Conservation (phyloP, 2,888 invertebrate genomes). For the Archaeoteleia sp. region DNA sequence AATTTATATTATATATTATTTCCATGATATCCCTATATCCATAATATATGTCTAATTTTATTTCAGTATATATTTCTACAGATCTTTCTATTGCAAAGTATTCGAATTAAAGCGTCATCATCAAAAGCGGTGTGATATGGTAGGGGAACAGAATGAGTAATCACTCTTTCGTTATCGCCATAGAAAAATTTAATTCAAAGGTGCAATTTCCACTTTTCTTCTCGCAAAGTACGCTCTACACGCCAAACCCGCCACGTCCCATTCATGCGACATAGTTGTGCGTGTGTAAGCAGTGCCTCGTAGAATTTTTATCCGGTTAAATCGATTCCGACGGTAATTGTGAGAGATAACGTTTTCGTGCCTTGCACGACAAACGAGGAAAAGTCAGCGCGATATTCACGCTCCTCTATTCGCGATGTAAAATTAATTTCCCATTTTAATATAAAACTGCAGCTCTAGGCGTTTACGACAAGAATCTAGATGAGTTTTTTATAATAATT, state of each 20-base stretch:
- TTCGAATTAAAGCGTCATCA: too few species aligned
- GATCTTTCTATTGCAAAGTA: too few species aligned
- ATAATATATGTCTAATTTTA: too few species aligned
- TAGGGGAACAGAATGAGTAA: conserved; percentile 15
- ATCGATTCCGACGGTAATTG: conserved; percentile 63
- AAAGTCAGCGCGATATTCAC: conserved; percentile 38
- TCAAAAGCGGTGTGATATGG: conserved; percentile 8
- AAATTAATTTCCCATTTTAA: conserved; percentile 45
- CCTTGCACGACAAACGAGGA: conserved; percentile 58
- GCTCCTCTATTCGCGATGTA: conserved; percentile 22
- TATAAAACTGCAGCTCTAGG: conserved; percentile 29
- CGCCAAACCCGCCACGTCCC: not conserved
- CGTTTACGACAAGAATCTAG: conserved; percentile 27
- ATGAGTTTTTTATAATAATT: conserved; percentile 2
- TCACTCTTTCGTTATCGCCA: too few species aligned
- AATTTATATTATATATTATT: too few species aligned
- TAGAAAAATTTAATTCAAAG: conserved; percentile 20
- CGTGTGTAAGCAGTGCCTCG: conserved; percentile 31
- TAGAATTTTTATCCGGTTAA: conserved; percentile 49
- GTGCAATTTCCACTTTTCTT: conserved; percentile 13
- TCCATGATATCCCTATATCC: too few species aligned
- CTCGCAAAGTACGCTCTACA: not conserved
- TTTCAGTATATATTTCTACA: too few species aligned
- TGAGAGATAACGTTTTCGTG: conserved; percentile 62
- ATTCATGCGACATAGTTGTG: conserved; percentile 28